Evolutionary conservation across 1,140 invertebrate genomes (phyloP).

Genomic region (Drosophila sulfurigaster): DNA sequence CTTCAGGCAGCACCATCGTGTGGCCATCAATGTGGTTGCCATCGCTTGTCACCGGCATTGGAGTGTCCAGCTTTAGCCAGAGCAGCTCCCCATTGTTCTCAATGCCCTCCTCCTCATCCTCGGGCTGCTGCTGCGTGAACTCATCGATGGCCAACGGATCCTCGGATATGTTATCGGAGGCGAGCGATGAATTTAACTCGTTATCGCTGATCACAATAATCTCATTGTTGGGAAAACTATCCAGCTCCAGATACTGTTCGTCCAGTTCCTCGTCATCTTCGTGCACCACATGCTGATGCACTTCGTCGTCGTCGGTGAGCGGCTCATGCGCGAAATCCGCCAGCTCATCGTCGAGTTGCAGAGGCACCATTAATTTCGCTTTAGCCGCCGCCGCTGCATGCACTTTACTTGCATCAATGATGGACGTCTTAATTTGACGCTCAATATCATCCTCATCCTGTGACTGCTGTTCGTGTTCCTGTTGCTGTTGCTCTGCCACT

Average conservation of each 20-base stretch:
- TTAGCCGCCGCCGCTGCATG: slow-evolving; percentile 43
- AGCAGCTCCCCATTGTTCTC: slow-evolving; percentile 64
- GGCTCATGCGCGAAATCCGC: slow-evolving; percentile 48
- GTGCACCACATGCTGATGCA: slow-evolving; percentile 22
- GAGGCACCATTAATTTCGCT: slow-evolving; percentile 48
- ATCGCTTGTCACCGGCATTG: background rate
- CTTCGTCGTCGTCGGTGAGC: slow-evolving; percentile 6
- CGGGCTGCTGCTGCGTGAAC: slow-evolving; percentile 34
- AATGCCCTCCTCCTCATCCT: slow-evolving; percentile 65
- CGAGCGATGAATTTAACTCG: slow-evolving; percentile 70
- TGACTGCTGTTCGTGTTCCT: background rate
- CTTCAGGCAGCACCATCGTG: slow-evolving; percentile 74
- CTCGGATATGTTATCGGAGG: slow-evolving; percentile 69
- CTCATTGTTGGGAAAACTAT: slow-evolving; percentile 70
- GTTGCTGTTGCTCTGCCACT: background rate
- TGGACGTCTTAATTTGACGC: slow-evolving; percentile 75
- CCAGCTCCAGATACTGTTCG: slow-evolving; percentile 56
- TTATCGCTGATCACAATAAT: slow-evolving; percentile 73
- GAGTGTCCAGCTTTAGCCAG: slow-evolving; percentile 60
- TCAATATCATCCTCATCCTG: slow-evolving; percentile 74
- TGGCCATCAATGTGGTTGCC: background rate
- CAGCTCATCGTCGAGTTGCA: slow-evolving; percentile 57
- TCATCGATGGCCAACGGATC: slow-evolving; percentile 81
- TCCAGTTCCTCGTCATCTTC: slow-evolving; percentile 65
- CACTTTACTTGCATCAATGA: slow-evolving; percentile 74